Evolutionary conservation across 2,888 invertebrate genomes (phyloP), one percentile per base, ranked within the genome.

Genomic region (Agonum fuliginosum): DNA sequence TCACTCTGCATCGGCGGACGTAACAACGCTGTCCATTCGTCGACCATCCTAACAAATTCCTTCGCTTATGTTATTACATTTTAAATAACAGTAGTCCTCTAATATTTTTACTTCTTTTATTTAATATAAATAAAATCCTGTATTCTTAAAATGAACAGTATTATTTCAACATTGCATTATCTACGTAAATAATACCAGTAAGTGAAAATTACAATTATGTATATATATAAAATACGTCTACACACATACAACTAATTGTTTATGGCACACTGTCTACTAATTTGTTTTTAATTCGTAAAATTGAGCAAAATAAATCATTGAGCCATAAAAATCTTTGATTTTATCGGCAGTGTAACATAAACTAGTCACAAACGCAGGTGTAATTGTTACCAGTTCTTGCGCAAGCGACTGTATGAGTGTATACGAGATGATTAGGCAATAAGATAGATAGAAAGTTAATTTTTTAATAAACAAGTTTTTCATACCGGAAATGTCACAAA

Each of bases 91-190:
- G 67, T 75, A 75, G 30, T 48, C 75, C 48, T 46, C 48, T 67
- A 37, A 46, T 67, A 67, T 75, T 75, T 75, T 75, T 67, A 67
- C n/a, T 75, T 75, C 67, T 75, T 75, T 75, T 75, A 75, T 75
- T 75, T 67, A 75, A 75, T 75, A 75, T 75, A 75, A 75, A 75
- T 75, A 75, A 75, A 75, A 67, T 67, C 67, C 51, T 75, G 65
- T 75, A 67, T 67, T 65, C 67, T 67, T 67, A 67, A 75, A 74
- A 67, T 67, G 75, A 75, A 75, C 75, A 75, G 75, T 75, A 75
- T 75, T 75, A 75, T 75, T 75, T 75, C 41, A 72, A 72, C 72
- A 72, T 71, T 71, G 71, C 71, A 70, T 67, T 54, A 54, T 51
- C 51, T 72, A 72, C 54, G 72, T 67, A 75, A 67, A 74, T 67